phyloP scores from a whole-genome alignment of 1,140 invertebrate species.

The Arion vulgaris region DNA sequence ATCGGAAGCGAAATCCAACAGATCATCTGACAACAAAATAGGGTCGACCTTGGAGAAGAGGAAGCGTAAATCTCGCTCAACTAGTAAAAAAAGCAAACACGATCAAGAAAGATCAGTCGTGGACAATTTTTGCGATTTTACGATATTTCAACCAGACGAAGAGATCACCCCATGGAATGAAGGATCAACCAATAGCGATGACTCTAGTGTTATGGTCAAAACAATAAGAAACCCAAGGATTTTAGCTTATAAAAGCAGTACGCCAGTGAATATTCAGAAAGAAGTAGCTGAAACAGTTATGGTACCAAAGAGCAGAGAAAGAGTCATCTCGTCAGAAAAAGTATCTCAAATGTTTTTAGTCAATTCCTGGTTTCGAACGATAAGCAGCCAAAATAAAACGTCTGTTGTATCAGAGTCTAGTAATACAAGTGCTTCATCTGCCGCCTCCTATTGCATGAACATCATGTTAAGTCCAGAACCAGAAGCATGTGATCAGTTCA shows the following conservation, averaged over 20 bases:
- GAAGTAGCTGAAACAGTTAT: not conserved
- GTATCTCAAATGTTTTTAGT: not conserved
- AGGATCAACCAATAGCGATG: constrained; percentile 17
- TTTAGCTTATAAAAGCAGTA: not conserved
- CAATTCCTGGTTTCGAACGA: not conserved
- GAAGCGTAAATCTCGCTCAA: not conserved
- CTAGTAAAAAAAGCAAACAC: not conserved
- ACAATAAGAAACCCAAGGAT: constrained; percentile 7
- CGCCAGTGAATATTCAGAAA: not conserved
- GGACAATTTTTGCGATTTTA: not conserved
- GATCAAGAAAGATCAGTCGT: not conserved
- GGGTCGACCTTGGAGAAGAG: not conserved
- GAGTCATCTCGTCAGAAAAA: not conserved
- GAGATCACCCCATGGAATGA: constrained; percentile 21
- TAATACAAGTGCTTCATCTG: not conserved
- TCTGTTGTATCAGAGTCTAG: not conserved
- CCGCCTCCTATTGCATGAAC: not conserved
- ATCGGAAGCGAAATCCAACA: not conserved
- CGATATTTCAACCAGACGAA: constrained; percentile 7
- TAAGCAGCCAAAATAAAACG: not conserved
- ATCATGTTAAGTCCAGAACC: not conserved
- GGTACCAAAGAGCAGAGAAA: not conserved
- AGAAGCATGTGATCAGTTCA: not conserved
- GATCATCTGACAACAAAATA: not conserved
- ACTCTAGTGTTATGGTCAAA: not conserved